Evolutionary conservation across 2,888 invertebrate genomes (phyloP), one percentile per base, ranked within the genome.

Genomic region (Ectobius pallidus): DNA sequence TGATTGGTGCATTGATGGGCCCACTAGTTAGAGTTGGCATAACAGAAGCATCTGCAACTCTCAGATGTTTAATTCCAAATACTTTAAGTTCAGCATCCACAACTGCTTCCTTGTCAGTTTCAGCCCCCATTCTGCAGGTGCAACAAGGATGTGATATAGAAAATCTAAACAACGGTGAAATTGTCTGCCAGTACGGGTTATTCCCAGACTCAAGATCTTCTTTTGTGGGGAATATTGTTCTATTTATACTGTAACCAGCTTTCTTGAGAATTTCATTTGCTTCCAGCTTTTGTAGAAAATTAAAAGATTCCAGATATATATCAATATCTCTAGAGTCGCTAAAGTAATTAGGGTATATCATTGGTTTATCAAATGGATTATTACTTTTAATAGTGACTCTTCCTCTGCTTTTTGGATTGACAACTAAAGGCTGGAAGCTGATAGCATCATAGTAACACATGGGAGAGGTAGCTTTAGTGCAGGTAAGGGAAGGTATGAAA

Each of bases 21-120:
- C 95, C 95, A 80, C 94, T 95, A n/a, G 94, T 89, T 74, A 96
- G 95, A 1, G 87, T 90, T 0, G 95, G 95, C 95, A 96, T 95
- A 69, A 96, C 90, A 76, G 94, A 93, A 0, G 93, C 94, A 80
- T 95, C 95, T 0, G 91, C 90, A 0, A 95, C 93, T 74, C 95
- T 86, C 32, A 95, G 82, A 30, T 91, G 91, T 1, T 90, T 88
- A 0, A 95, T 88, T 0, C 94, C 95, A 77, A 93, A 90, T 0
- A 95, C 94, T 22, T 90, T 65, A 1, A 95, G 82, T 68, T 93
- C 84, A 0, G 92, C 88, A 82, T 94, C 93, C 0, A 95, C 94
- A 0, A 94, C 94, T 0, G 94, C 93, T 0, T 87, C 89, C 0
- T 87, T 87, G 80, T 95, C 95, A 71, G 86, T 87, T 68, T 84